phyloP scores from a whole-genome alignment of 2,113 vertebrate genomes.

The Odontophorus gujanensis region DNA sequence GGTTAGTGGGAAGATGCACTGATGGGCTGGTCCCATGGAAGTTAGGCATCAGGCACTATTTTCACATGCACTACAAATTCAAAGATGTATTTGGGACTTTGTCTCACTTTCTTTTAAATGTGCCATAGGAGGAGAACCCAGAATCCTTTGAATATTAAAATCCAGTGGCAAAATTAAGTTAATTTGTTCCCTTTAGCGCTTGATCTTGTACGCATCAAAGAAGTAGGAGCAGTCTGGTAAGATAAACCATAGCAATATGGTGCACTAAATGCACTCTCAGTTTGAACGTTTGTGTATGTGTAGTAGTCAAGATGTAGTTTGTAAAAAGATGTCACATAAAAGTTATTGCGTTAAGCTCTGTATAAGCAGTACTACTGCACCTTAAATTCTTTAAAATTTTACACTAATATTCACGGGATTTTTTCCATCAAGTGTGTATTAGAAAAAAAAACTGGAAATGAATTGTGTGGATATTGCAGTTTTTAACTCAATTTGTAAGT shows the following conservation, averaged over 20 bases:
- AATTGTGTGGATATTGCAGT: not conserved
- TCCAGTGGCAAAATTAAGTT: not conserved
- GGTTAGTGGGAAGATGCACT: not conserved
- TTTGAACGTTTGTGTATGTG: not conserved
- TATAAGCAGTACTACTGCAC: not conserved
- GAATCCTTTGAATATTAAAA: constrained; percentile 12
- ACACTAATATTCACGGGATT: not conserved
- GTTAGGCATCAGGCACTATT: not conserved
- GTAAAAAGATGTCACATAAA: not conserved
- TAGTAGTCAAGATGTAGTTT: not conserved
- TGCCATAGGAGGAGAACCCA: not conserved
- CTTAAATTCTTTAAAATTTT: not conserved
- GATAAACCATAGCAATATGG: not conserved
- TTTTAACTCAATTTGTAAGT: not conserved
- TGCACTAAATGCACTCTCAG: not conserved
- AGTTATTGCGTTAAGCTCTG: not conserved
- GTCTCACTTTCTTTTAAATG: not conserved
- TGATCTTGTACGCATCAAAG: not conserved
- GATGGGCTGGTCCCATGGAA: not conserved
- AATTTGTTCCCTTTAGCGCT: not conserved
- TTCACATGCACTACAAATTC: not conserved
- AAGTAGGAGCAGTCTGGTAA: not conserved
- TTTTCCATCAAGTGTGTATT: not conserved
- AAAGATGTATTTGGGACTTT: not conserved
- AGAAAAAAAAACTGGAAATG: rapidly evolving